Percentiles rank a stretch among this genome's conserved stretches.
phyloP scores from a whole-genome alignment of 2,113 vertebrate genomes.

The Pipra filicauda region DNA sequence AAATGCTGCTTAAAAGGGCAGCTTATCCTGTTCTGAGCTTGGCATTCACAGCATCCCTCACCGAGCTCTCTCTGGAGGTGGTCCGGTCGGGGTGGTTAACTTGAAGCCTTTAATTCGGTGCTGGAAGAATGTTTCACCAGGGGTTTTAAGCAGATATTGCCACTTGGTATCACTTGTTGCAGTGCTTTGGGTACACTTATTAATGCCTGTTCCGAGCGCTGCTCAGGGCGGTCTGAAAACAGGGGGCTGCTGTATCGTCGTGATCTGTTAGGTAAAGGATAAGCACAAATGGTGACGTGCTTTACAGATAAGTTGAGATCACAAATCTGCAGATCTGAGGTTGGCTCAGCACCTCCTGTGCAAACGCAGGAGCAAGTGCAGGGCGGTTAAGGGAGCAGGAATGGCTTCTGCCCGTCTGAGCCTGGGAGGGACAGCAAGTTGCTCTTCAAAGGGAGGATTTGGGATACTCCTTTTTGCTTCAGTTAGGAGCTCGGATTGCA shows the following conservation, averaged over 20 bases:
- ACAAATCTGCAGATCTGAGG: background rate
- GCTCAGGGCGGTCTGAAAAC: background rate
- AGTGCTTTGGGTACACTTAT: background rate
- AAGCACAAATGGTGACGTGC: fast-evolving
- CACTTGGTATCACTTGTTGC: background rate
- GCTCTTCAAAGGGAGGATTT: background rate
- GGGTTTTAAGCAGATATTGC: background rate
- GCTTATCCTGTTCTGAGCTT: fast-evolving
- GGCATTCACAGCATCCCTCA: fast-evolving
- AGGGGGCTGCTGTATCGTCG: background rate
- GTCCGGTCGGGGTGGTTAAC: background rate
- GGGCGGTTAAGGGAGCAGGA: background rate
- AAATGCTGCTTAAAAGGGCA: fast-evolving
- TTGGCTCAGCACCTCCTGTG: background rate
- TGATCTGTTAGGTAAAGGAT: background rate
- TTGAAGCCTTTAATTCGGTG: background rate
- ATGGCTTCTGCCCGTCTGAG: background rate
- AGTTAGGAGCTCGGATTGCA: background rate
- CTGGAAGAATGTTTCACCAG: background rate
- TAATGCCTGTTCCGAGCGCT: background rate
- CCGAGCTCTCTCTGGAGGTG: background rate
- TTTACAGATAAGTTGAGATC: background rate
- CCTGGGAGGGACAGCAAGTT: background rate
- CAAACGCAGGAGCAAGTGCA: background rate
- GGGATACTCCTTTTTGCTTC: background rate